These are phyloP conservation scores for Plotosus lineatus DNA, from an alignment of 2,113 vertebrate genomes.

Conservation along the genomic window DNA sequence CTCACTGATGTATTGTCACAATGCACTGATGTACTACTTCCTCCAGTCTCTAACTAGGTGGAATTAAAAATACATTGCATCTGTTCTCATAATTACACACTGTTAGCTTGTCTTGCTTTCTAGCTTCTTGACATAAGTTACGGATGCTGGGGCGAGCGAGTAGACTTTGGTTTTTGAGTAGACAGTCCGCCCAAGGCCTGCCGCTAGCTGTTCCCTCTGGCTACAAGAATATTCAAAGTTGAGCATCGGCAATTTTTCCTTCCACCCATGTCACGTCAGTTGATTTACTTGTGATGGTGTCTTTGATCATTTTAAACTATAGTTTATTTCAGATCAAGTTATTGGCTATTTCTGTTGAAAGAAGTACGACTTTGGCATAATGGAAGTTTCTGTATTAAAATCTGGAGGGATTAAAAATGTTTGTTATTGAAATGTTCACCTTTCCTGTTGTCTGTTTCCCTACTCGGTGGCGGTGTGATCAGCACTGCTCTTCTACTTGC, in stretches of 20 bases:
- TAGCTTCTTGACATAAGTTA: slow-evolving; percentile 30
- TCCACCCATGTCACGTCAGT: neutral
- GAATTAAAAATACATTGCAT: slow-evolving; percentile 40
- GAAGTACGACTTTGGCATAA: neutral
- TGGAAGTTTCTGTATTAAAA: neutral
- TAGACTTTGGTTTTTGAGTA: neutral
- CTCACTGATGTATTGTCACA: slow-evolving; percentile 62
- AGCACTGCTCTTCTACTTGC: neutral
- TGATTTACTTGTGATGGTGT: neutral
- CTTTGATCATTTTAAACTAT: slow-evolving; percentile 7
- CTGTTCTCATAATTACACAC: slow-evolving; percentile 68
- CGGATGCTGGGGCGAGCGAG: neutral
- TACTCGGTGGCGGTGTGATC: neutral
- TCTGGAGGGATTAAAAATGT: too few relatives aligned
- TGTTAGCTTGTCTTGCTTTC: slow-evolving; percentile 48
- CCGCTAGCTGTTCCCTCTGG: slow-evolving; percentile 7
- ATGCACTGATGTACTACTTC: slow-evolving; percentile 58
- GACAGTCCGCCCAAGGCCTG: slow-evolving; percentile 10
- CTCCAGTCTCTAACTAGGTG: slow-evolving; percentile 46
- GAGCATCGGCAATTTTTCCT: slow-evolving; percentile 8
- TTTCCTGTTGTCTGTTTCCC: neutral
- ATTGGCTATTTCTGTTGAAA: neutral
- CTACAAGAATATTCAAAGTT: slow-evolving; percentile 1
- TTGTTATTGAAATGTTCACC: neutral
- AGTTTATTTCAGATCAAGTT: neutral